Evolutionary conservation across 2,113 vertebrate genomes (phyloP).

Genomic region (Notothenia rossii): DNA sequence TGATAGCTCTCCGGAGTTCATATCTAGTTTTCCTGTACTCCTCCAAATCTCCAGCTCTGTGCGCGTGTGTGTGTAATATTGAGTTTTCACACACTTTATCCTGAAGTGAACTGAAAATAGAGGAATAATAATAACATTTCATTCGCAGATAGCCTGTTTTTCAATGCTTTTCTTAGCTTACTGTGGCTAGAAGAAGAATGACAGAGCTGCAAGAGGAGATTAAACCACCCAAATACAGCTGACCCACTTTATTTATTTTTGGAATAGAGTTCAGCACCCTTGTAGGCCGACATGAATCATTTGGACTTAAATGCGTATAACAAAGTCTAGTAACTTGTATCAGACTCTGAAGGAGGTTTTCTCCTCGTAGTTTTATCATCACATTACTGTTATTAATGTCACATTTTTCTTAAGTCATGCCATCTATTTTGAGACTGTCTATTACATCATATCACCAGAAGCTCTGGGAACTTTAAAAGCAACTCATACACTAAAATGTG

Average conservation of each 20-base stretch:
- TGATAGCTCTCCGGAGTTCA: too few relatives aligned
- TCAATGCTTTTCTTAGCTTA: neutral
- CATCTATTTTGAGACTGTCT: neutral
- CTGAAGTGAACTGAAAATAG: conserved; percentile 1
- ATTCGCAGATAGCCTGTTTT: conserved; percentile 17
- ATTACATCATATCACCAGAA: neutral
- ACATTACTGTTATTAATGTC: neutral
- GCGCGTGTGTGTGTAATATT: neutral
- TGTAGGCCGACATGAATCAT: conserved; percentile 20
- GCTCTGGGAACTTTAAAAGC: neutral
- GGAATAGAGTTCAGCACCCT: conserved; percentile 10
- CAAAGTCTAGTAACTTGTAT: neutral
- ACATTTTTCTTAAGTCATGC: neutral
- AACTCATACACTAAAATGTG: neutral
- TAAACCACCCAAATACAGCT: conserved; percentile 6
- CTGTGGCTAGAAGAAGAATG: conserved; percentile 13
- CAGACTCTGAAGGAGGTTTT: neutral
- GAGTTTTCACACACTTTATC: conserved; percentile 11
- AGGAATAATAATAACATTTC: conserved; percentile 13
- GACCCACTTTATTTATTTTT: conserved; percentile 26
- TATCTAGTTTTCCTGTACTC: too few relatives aligned
- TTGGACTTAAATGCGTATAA: conserved; percentile 9
- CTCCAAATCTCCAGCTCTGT: too few relatives aligned
- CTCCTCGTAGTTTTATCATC: neutral
- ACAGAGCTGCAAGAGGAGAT: conserved; percentile 23